Evolutionary conservation across 2,797 vertebrate genomes (phyloP), one percentile per base, ranked within the genome.

Genomic region (Pipistrellus nathusii): DNA sequence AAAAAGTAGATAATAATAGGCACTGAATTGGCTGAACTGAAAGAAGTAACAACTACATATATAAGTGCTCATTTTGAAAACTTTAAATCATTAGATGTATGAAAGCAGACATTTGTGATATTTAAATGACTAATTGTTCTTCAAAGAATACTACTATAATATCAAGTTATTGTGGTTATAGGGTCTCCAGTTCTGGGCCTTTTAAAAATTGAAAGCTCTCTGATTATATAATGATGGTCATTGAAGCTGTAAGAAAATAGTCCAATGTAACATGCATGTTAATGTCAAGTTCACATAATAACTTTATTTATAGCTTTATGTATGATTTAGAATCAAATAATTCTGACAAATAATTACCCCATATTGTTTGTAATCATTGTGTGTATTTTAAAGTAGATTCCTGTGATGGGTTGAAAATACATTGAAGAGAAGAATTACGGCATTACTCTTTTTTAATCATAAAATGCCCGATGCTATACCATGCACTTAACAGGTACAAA

Each of bases 181-280:
- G 13, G 17, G 20, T 62, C 30, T 44, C 68, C 64, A 78, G 73
- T 86, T 38, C 66, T 41, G 4, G 27, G 55, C 64, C 17, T 48
- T 62, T 92, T 88, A 55, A 23, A 83, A 92, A 85, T 18, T 13
- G 20, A 66, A 21, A 9, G 15, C 68, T 95, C 30, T 90, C 32
- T 78, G 27, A 83, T 77, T 77, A 38, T 38, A 59, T 44, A 93
- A 46, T 30, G 77, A 13, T 53, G 14, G 9, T 68, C 51, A 88
- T 55, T 90, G 73, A 85, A 93, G 23, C 14, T 85, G 25, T 85
- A 27, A 92, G 13, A 77, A 83, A 85, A 81, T 44, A 82, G 46
- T 59, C 21, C 46, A 82, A 82, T 25, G 53, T 35, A 76, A 27
- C 57, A 20, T 82, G 12, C 41, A 41, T 87, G 51, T 27, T 77